phyloP scores from a whole-genome alignment of 2,113 vertebrate species.

The Sisor rabdophorus region DNA sequence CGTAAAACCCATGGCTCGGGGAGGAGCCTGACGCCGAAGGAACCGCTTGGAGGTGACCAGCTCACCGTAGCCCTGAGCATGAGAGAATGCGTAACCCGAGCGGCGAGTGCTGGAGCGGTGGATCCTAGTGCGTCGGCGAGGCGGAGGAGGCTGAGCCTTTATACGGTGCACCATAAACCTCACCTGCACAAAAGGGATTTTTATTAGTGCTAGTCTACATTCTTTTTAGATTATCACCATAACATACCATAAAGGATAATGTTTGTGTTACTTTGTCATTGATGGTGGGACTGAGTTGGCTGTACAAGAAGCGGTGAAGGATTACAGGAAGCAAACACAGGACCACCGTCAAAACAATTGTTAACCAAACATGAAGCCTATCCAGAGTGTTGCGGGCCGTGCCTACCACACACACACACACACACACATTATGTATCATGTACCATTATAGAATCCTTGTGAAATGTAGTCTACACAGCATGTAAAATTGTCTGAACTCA shows the following conservation, averaged over 20 bases:
- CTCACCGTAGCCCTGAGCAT: slow-evolving; percentile 85
- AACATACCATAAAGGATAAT: not conserved
- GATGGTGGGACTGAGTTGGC: slow-evolving; percentile 74
- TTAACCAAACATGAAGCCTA: slow-evolving; percentile 81
- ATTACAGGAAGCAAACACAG: slow-evolving; percentile 83
- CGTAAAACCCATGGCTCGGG: slow-evolving; percentile 49
- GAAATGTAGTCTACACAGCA: not conserved
- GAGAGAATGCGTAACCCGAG: slow-evolving; percentile 93
- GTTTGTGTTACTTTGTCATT: slow-evolving; percentile 76
- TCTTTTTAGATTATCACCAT: not conserved
- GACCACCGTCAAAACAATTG: slow-evolving; percentile 76
- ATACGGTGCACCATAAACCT: slow-evolving; percentile 73
- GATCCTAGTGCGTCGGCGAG: slow-evolving; percentile 56
- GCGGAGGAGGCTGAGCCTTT: slow-evolving; percentile 67
- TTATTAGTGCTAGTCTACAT: not conserved
- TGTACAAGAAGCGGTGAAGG: slow-evolving; percentile 75
- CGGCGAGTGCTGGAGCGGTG: slow-evolving; percentile 75
- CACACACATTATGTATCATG: not conserved
- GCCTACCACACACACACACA: slow-evolving; percentile 65
- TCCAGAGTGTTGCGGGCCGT: slow-evolving; percentile 80
- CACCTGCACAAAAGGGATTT: slow-evolving; percentile 64
- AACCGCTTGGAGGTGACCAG: slow-evolving; percentile 86
- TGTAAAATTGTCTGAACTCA: slow-evolving; percentile 59
- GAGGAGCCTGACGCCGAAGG: slow-evolving; percentile 62
- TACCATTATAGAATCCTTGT: not conserved